phyloP scores from a whole-genome alignment of 2,797 vertebrate species.

The Pipistrellus pipistrellus region DNA sequence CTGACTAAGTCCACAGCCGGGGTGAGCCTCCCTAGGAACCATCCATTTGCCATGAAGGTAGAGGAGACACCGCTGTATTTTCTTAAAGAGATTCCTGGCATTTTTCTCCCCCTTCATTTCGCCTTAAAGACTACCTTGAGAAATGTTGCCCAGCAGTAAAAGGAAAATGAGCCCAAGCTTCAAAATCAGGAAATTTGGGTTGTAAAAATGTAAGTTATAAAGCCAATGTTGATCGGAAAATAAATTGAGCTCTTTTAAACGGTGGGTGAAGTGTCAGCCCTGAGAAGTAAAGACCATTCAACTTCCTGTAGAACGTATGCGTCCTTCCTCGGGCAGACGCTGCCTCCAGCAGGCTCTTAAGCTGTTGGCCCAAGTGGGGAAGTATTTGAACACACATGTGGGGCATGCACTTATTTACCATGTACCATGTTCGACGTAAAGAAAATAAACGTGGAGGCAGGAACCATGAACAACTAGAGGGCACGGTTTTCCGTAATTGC shows the following conservation, averaged over 20 bases:
- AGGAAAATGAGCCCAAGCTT: conserved; percentile 83
- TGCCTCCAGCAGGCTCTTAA: conserved; percentile 51
- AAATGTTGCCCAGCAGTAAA: conserved; percentile 76
- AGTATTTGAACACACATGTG: conserved; percentile 81
- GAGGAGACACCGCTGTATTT: conserved; percentile 81
- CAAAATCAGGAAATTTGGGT: conserved; percentile 88
- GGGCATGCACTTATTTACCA: conserved; percentile 78
- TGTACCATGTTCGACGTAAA: conserved; percentile 78
- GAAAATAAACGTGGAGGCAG: conserved; percentile 77
- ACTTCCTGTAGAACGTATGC: conserved; percentile 87
- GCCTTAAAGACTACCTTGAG: conserved; percentile 82
- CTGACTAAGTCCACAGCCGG: conserved; percentile 77
- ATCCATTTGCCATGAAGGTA: conserved; percentile 82
- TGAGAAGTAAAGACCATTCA: conserved; percentile 86
- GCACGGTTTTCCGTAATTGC: conserved; percentile 74
- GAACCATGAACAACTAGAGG: conserved; percentile 73
- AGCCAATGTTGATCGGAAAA: conserved; percentile 87
- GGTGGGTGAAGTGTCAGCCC: conserved; percentile 87
- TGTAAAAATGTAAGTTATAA: conserved; percentile 88
- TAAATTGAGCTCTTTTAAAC: conserved; percentile 88
- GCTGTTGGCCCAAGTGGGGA: conserved; percentile 83
- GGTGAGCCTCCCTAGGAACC: conserved; percentile 78
- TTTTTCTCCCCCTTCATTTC: conserved; percentile 79
- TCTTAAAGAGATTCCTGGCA: conserved; percentile 84
- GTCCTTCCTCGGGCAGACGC: conserved; percentile 82